Conservation (phyloP, 64 coral and sea anemone genomes). For the Stichodactyla helianthus region DNA sequence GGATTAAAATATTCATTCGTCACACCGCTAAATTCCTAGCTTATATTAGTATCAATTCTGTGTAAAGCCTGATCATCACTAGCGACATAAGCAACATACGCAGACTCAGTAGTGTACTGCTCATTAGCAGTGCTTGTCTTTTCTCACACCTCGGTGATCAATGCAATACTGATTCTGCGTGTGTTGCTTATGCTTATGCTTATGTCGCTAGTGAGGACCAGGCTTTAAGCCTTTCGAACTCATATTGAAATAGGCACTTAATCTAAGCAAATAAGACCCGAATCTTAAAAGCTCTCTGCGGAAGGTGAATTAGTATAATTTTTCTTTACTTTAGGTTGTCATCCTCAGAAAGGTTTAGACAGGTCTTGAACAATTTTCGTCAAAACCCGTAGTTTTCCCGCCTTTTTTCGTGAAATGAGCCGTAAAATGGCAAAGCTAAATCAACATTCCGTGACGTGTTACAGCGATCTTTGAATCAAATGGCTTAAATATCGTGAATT, state of each 20-base stretch:
- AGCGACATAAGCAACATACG: no score
- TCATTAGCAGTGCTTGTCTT: no score
- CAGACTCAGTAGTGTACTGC: no score
- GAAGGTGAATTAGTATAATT: background rate
- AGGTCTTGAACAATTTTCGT: background rate
- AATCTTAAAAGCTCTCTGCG: background rate
- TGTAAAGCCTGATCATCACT: no score
- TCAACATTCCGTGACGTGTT: background rate
- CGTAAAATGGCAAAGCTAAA: background rate
- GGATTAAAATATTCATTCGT: no score
- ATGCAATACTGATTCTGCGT: no score
- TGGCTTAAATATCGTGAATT: background rate
- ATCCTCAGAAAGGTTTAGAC: background rate
- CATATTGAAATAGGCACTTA: background rate
- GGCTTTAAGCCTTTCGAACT: background rate
- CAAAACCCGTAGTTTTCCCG: background rate
- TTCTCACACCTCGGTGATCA: no score
- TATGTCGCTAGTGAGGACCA: no score
- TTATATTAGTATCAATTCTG: no score
- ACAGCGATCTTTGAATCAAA: background rate
- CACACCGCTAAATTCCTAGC: no score
- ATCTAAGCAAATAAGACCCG: background rate
- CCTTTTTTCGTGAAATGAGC: background rate
- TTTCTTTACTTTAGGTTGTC: background rate
- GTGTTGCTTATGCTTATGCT: no score